Evolutionary conservation across 2,113 vertebrate species (phyloP), one percentile per base, ranked within the genome.

Genomic region (Chloropsis hardwickii): DNA sequence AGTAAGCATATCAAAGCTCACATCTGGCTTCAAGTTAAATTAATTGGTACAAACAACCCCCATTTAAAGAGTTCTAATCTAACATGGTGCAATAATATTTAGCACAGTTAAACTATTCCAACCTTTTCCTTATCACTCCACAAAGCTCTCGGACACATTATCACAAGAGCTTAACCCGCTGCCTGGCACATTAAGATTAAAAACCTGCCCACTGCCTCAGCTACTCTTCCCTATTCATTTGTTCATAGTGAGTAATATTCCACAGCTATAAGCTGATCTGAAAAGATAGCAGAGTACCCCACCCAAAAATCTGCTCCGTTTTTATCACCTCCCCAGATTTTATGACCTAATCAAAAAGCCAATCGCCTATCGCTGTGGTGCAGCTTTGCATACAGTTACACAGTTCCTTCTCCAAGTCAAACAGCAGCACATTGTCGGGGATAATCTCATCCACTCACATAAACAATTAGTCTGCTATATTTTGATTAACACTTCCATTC

Each of bases 381-480:
- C 76, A 91, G 82, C 67, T 94, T 86, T 93, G 64, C 35, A 33
- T 66, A 73, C 1, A 9, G 66, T 89, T 62, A 79, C 40, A 81
- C 35, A 67, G 86, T 60, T 57, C 40, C 54, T 86, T 70, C 74
- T 86, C 67, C 86, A 90, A 87, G 54, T 39, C 80, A 86, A 88
- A 94, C 79, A 96, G 86, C 84, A 83, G 29, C n/a, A 58, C 86
- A 60, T 87, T 86, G 80, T 83, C 95, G 85, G 81, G 84, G 47
- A 77, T 61, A 92, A 92, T 90, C 86, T 94, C 90, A 48, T 51
- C 76, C 79, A 77, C 51, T 87, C 71, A 50, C 61, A 89, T 90
- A 94, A 95, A 95, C 95, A 91, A 95, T 86, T 88, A 88, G 39
- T 28, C 80, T 88, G 88, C 60, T 95, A 66, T 87, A 94, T 95